Conservation (phyloP, 1,140 invertebrate species). For the Sarcophaga bullata region DNA sequence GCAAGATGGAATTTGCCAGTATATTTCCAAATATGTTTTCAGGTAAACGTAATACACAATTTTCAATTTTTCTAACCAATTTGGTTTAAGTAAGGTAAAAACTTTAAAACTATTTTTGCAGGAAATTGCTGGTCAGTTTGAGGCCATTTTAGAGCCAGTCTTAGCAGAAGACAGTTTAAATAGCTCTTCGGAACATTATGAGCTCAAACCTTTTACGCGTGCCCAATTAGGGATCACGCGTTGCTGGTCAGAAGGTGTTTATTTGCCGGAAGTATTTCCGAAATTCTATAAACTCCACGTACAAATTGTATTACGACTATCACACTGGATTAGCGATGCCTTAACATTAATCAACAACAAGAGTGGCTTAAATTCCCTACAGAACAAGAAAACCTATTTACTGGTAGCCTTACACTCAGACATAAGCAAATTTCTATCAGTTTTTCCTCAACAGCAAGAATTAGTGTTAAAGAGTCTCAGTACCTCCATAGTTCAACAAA, state of each 20-base stretch:
- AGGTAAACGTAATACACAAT: conserved; percentile 61
- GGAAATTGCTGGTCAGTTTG: conserved; percentile 81
- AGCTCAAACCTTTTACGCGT: conserved; percentile 54
- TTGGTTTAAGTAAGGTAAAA: background rate
- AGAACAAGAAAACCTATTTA: conserved; percentile 48
- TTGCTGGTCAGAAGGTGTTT: conserved; percentile 82
- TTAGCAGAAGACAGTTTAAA: conserved; percentile 48
- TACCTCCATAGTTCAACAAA: conserved; percentile 45
- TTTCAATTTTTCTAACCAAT: background rate
- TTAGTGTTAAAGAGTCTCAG: conserved; percentile 30
- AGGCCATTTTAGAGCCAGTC: conserved; percentile 54
- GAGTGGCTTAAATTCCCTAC: background rate
- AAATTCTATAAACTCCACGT: conserved; percentile 90
- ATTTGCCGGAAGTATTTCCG: conserved; percentile 76
- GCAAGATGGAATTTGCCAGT: conserved; percentile 93
- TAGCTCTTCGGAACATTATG: conserved; percentile 20
- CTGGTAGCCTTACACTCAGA: conserved; percentile 56
- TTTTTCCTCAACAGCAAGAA: conserved; percentile 51
- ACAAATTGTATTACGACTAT: conserved; percentile 82
- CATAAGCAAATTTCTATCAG: conserved; percentile 51
- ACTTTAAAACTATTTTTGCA: conserved; percentile 23
- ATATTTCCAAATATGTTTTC: conserved; percentile 94
- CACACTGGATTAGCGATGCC: conserved; percentile 73
- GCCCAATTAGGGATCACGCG: conserved; percentile 66
- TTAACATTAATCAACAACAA: conserved; percentile 56